Conservation (phyloP, 2,888 invertebrate species). For the Galeruca laticollis region DNA sequence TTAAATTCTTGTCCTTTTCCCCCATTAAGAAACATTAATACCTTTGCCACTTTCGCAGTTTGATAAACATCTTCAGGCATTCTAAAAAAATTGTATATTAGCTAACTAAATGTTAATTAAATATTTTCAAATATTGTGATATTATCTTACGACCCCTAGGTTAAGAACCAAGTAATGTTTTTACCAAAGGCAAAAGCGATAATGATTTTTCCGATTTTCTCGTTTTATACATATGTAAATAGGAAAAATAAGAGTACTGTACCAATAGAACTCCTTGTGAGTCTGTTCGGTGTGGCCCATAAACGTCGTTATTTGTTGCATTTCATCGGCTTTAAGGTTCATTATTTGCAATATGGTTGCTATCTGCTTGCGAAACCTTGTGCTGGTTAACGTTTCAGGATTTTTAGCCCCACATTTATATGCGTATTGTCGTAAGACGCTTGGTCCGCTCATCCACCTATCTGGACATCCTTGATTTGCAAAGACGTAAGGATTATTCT, state of each 20-base stretch:
- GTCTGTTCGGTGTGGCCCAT: conserved; percentile 45
- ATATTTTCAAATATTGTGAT: no score
- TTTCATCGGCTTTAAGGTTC: conserved; percentile 41
- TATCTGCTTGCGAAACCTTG: conserved; percentile 44
- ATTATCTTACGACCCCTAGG: no score
- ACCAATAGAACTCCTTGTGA: conserved; percentile 41
- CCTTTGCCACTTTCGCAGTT: conserved; percentile 34
- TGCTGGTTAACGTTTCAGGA: conserved; percentile 41
- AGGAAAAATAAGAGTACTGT: conserved; percentile 6
- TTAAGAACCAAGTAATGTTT: no score
- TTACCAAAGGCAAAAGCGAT: no score
- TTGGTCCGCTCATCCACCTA: conserved; percentile 46
- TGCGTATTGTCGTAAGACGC: conserved; percentile 37
- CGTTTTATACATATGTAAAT: neutral
- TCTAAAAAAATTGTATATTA: neutral
- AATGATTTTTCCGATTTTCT: no score
- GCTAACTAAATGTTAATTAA: neutral
- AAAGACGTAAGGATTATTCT: conserved; percentile 45
- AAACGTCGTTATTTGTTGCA: conserved; percentile 45
- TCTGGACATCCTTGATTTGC: conserved; percentile 44
- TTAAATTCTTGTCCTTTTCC: conserved; percentile 45
- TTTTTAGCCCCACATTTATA: conserved; percentile 46
- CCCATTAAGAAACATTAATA: conserved; percentile 38
- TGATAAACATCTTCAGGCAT: conserved; percentile 1
- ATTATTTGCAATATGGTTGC: conserved; percentile 45